Conservation (phyloP, 2,888 invertebrate species). For the Eristalis pertinax region DNA sequence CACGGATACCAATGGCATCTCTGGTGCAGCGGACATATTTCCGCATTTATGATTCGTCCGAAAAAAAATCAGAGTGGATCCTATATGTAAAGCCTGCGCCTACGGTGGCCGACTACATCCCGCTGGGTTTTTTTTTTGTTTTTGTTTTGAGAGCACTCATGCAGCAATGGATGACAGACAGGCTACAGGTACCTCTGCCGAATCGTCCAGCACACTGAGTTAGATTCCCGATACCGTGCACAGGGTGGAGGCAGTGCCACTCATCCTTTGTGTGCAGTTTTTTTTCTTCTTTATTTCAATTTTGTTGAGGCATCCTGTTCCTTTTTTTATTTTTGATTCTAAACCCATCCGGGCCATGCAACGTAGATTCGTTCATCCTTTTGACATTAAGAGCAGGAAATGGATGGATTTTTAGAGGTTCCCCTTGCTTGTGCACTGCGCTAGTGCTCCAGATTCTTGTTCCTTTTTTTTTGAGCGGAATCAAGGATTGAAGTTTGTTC, state of each 20-base stretch:
- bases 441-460: neutral
- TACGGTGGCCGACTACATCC: neutral
- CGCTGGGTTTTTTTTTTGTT: neutral
- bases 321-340: neutral
- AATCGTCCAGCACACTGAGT: neutral
- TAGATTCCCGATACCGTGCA: neutral
- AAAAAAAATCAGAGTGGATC: neutral
- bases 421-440: neutral
- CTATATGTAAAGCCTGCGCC: neutral
- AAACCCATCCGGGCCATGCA: neutral
- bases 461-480: neutral
- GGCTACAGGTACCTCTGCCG: slow-evolving; percentile 12
- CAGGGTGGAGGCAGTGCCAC: neutral
- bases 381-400: slow-evolving; percentile 14
- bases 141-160: slow-evolving; percentile 2
- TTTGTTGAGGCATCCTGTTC: neutral
- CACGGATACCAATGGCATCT: neutral
- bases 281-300: too few species aligned
- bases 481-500: neutral
- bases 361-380: slow-evolving; percentile 12
- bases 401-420: slow-evolving; percentile 15
- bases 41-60: slow-evolving; percentile 17
- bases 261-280: neutral
- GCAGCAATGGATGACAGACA: slow-evolving; percentile 16
- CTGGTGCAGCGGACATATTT: slow-evolving; percentile 30